Conservation (phyloP, 1,140 invertebrate species). For the Proales similis region DNA sequence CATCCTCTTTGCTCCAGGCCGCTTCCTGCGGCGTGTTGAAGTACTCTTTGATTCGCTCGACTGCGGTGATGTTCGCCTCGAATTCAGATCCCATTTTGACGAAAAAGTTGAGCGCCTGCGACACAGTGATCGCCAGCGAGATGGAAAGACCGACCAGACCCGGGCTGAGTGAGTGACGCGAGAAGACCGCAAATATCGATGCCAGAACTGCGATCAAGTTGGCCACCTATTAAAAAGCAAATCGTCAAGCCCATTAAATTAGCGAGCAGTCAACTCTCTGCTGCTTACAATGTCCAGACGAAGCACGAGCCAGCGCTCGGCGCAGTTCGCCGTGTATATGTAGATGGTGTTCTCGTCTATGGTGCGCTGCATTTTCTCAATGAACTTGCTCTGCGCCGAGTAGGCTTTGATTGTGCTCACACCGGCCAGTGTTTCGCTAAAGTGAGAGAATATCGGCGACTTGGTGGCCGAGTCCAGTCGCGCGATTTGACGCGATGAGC, state of each 20-base stretch:
- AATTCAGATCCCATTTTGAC: slow-evolving; percentile 92
- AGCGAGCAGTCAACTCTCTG: not conserved
- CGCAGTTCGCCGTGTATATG: slow-evolving; percentile 33
- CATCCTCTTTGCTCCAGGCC: slow-evolving; percentile 41
- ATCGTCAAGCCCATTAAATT: not conserved
- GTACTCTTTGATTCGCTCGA: slow-evolving; percentile 94
- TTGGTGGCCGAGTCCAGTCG: slow-evolving; percentile 88
- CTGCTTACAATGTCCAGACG: slow-evolving; percentile 30
- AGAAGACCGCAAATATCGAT: slow-evolving; percentile 34
- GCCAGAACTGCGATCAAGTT: slow-evolving; percentile 32
- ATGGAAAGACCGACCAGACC: slow-evolving; percentile 58
- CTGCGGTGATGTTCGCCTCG: slow-evolving; percentile 95
- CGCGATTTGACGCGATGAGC: slow-evolving; percentile 85
- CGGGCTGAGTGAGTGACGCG: slow-evolving; percentile 19
- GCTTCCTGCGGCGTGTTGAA: slow-evolving; percentile 64
- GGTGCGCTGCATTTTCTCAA: slow-evolving; percentile 39
- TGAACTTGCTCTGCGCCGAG: slow-evolving; percentile 53
- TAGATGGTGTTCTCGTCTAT: slow-evolving; percentile 36
- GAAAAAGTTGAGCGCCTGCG: slow-evolving; percentile 88
- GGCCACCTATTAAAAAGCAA: not conserved
- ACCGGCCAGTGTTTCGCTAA: slow-evolving; percentile 71
- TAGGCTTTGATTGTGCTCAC: slow-evolving; percentile 59
- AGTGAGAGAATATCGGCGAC: slow-evolving; percentile 95
- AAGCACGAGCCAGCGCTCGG: slow-evolving; percentile 29
- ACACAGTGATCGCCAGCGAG: slow-evolving; percentile 61